Evolutionary conservation across 2,113 vertebrate genomes (phyloP).

Genomic region (Corythornis madagascariensis): DNA sequence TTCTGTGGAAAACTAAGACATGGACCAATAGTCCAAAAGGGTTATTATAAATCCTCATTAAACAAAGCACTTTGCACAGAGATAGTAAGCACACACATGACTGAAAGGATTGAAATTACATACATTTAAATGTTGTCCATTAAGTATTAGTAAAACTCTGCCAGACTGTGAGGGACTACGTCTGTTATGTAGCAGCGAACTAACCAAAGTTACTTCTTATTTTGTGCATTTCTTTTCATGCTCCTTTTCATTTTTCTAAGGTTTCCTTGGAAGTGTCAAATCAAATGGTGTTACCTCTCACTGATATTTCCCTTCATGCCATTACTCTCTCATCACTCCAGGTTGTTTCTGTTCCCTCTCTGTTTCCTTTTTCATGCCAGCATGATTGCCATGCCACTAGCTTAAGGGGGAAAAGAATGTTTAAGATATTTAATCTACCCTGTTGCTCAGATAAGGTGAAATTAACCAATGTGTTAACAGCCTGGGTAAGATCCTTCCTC

Average conservation of each 20-base stretch:
- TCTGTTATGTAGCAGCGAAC: background rate
- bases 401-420: background rate
- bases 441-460: background rate
- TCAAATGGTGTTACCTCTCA: background rate
- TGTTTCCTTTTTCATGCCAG: slow-evolving; percentile 16
- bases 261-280: background rate
- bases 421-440: background rate
- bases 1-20: background rate
- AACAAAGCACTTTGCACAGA: background rate
- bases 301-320: background rate
- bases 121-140: background rate
- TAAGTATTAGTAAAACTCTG: background rate
- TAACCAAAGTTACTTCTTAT: background rate
- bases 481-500: background rate
- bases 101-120: background rate
- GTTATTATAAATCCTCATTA: background rate
- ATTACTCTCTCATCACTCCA: background rate
- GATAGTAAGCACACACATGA: background rate
- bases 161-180: background rate
- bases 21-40: background rate
- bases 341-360: slow-evolving; percentile 17
- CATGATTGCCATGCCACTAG: background rate
- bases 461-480: background rate
- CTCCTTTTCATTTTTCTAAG: background rate
- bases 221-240: background rate